Evolutionary conservation across 2,888 invertebrate species (phyloP).

Genomic region (Stenoptilia bipunctidactyla): DNA sequence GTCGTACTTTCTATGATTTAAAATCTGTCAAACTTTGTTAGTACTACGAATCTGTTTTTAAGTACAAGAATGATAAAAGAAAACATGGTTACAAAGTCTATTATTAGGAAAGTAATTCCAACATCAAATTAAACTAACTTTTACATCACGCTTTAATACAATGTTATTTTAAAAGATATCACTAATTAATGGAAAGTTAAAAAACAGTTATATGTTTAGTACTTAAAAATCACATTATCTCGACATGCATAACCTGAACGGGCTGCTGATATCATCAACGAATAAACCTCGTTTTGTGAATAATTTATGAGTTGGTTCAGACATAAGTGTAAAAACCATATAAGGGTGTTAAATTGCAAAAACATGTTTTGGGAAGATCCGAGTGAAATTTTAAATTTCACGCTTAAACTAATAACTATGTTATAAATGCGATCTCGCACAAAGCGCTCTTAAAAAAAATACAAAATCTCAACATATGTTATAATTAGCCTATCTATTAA

Average conservation of each 20-base stretch:
- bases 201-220: background rate
- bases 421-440: conserved; percentile 58
- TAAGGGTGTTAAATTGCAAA: conserved; percentile 1
- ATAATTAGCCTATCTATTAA: conserved; percentile 65
- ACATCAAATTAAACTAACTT: too few relatives aligned
- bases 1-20: too few relatives aligned
- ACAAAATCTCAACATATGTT: conserved; percentile 56
- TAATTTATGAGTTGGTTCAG: background rate
- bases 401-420: conserved; percentile 38
- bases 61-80: background rate
- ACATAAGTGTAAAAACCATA: background rate
- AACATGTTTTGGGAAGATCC: conserved; percentile 28
- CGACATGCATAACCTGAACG: background rate
- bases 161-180: background rate
- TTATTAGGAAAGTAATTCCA: too few relatives aligned
- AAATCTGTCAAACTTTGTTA: too few relatives aligned
- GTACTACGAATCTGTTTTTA: conserved; percentile 18
- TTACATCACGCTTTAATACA: background rate
- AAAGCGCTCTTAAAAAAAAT: conserved; percentile 69
- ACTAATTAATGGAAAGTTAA: background rate
- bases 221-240: background rate
- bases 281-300: background rate
- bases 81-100: too few relatives aligned
- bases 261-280: background rate
- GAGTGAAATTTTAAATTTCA: conserved; percentile 65